These are phyloP conservation scores for Sthenelais limicola DNA, from an alignment of 2,888 invertebrate species.

Conservation along the genomic window DNA sequence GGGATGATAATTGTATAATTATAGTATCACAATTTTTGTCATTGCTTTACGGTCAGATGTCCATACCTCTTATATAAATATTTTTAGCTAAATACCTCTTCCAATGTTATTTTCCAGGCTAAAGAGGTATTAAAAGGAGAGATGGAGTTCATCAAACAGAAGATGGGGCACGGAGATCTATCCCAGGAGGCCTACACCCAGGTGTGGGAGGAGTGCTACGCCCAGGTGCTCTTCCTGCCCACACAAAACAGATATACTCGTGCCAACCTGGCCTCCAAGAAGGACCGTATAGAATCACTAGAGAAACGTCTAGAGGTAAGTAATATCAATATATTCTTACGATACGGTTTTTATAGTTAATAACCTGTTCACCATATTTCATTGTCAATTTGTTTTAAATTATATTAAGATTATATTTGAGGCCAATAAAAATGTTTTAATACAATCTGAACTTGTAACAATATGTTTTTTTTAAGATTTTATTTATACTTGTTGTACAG, in stretches of 20 bases:
- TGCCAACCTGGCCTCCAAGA: conserved; percentile 94
- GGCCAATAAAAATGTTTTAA: too few relatives aligned
- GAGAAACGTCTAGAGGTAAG: conserved; percentile 87
- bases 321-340: too few relatives aligned
- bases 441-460: too few relatives aligned
- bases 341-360: background rate
- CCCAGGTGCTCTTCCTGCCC: conserved; percentile 86
- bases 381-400: background rate
- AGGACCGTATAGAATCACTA: conserved; percentile 93
- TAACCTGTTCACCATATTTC: background rate
- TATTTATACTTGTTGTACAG: too few relatives aligned
- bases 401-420: too few relatives aligned
- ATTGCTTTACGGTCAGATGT: background rate
- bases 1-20: too few relatives aligned
- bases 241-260: conserved; percentile 93
- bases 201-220: conserved; percentile 96
- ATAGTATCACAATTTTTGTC: background rate
- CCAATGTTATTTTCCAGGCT: conserved; percentile 54
- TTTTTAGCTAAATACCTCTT: too few relatives aligned
- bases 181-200: conserved; percentile 92
- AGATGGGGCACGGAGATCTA: conserved; percentile 96
- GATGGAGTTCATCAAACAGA: conserved; percentile 90
- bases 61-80: too few relatives aligned
- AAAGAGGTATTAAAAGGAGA: conserved; percentile 75
- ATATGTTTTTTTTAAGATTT: too few relatives aligned